Conservation (phyloP, 2,888 invertebrate species). For the Timema cristinae region DNA sequence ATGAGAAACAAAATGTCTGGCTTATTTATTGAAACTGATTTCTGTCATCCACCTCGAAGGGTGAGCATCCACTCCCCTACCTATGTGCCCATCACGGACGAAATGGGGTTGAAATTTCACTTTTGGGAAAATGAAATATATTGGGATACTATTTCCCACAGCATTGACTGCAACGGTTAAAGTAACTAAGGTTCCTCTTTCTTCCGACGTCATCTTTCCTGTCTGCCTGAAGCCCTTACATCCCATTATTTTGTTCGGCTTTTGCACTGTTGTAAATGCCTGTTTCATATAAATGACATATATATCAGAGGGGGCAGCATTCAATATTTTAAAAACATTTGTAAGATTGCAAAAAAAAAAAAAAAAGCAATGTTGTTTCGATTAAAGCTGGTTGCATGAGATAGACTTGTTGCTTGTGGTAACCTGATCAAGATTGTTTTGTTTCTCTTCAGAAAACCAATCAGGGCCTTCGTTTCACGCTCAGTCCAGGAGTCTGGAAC, state of each 20-base stretch:
- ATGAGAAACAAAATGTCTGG: constrained; percentile 10
- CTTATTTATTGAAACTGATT: too few species aligned
- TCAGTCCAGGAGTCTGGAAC: constrained; percentile 34
- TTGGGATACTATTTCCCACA: too few species aligned
- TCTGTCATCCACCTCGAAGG: too few species aligned
- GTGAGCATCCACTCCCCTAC: too few species aligned
- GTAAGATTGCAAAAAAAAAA: constrained; percentile 44
- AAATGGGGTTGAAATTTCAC: too few species aligned
- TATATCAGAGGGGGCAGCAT: constrained; percentile 14
- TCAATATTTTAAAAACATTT: constrained; percentile 17
- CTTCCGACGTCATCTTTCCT: constrained; percentile 24
- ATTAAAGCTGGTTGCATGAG: constrained; percentile 38
- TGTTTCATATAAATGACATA: constrained; percentile 23
- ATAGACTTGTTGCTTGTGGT: constrained; percentile 38
- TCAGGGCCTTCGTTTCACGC: constrained; percentile 36
- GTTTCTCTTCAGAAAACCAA: constrained; percentile 39
- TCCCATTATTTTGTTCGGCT: constrained; percentile 11
- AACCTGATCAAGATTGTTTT: constrained; percentile 33
- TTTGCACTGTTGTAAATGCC: constrained; percentile 21
- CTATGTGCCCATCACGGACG: too few species aligned
- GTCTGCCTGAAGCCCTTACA: constrained; percentile 8
- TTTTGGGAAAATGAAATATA: too few species aligned
- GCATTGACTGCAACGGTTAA: constrained; percentile 31
- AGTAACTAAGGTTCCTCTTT: constrained; percentile 33
- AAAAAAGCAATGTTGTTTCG: constrained; percentile 41